Percentiles rank a stretch among this genome's conserved stretches.
Conservation (phyloP, 2,797 vertebrate species). For the Lindbergichthys nudifrons region DNA sequence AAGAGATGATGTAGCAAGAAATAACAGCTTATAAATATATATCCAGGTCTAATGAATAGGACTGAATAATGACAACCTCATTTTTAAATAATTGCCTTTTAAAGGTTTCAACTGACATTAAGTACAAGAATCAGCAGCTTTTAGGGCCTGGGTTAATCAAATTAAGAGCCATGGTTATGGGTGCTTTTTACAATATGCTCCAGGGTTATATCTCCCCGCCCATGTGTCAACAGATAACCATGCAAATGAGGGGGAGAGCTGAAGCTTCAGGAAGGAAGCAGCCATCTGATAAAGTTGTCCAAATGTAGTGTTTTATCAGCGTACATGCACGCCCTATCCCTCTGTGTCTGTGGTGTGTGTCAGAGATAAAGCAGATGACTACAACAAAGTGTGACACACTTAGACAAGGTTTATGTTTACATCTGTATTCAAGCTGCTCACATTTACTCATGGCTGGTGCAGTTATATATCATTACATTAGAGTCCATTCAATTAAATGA, state of each 20-base stretch:
- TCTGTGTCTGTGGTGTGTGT: conserved; percentile 50
- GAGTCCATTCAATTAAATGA: background rate
- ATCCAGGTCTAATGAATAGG: background rate
- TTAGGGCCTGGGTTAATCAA: background rate
- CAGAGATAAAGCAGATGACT: conserved; percentile 49
- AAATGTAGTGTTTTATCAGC: conserved; percentile 62
- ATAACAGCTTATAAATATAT: background rate
- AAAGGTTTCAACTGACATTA: background rate
- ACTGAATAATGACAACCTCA: background rate
- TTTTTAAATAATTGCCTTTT: background rate
- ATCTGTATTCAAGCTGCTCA: background rate
- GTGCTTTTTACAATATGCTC: conserved; percentile 7
- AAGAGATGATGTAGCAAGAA: conserved; percentile 52
- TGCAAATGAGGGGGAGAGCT: conserved; percentile 56
- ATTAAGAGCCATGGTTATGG: background rate
- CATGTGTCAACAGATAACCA: conserved; percentile 35
- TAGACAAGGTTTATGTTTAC: conserved; percentile 34
- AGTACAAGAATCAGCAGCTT: background rate
- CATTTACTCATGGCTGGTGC: conserved; percentile 1
- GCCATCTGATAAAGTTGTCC: conserved; percentile 57
- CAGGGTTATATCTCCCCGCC: conserved; percentile 18
- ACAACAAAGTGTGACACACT: conserved; percentile 46
- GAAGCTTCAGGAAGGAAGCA: conserved; percentile 51
- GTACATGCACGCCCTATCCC: conserved; percentile 38
- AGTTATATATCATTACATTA: background rate